Evolutionary conservation across 2,888 invertebrate species (phyloP).

Genomic region (Ecliptopera silaceata): DNA sequence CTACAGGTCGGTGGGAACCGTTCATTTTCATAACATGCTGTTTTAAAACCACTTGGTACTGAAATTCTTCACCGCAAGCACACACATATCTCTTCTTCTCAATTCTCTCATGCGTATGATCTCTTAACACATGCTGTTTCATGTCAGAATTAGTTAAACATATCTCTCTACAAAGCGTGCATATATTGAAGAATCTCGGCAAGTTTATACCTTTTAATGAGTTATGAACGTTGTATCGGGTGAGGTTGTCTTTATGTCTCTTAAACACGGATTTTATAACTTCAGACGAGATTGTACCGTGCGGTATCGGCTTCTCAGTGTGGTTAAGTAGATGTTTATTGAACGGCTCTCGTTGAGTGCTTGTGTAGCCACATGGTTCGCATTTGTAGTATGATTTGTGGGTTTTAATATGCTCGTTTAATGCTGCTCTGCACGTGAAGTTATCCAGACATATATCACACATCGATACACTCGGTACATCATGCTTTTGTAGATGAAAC

Average conservation of each 20-base stretch:
- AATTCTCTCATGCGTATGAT: slow-evolving; percentile 31
- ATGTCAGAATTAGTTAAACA: slow-evolving; percentile 37
- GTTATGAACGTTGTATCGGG: slow-evolving; percentile 28
- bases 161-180: slow-evolving; percentile 58
- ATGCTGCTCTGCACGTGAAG: slow-evolving; percentile 23
- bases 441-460: slow-evolving; percentile 55
- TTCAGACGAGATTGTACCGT: not conserved
- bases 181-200: slow-evolving; percentile 42
- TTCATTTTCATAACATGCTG: slow-evolving; percentile 56
- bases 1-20: slow-evolving; percentile 34
- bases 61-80: slow-evolving; percentile 54
- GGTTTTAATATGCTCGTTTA: slow-evolving; percentile 43
- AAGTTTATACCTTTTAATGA: slow-evolving; percentile 43
- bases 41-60: slow-evolving; percentile 53
- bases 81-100: slow-evolving; percentile 40
- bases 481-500: slow-evolving; percentile 53
- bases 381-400: slow-evolving; percentile 50
- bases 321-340: slow-evolving; percentile 45
- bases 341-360: slow-evolving; percentile 36
- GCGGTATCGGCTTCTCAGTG: not conserved
- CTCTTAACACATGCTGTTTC: slow-evolving; percentile 41
- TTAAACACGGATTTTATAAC: slow-evolving; percentile 29
- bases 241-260: not conserved
- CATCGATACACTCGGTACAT: slow-evolving; percentile 40
- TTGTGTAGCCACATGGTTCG: slow-evolving; percentile 44